Evolutionary conservation across 2,888 invertebrate genomes (phyloP), one percentile per base, ranked within the genome.

Genomic region (Dasypogon diadema): DNA sequence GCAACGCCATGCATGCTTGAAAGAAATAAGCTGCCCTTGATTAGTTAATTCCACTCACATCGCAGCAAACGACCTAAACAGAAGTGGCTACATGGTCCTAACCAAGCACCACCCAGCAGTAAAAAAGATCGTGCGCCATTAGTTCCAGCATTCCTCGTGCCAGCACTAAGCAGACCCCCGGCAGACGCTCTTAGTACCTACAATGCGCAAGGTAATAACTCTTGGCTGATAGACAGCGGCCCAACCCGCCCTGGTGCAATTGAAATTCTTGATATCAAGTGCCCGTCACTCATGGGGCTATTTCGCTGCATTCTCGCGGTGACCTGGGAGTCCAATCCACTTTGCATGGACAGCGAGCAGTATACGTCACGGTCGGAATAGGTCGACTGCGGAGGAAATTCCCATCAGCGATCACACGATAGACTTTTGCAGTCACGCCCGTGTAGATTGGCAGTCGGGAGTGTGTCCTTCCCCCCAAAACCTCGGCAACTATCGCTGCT

Each of bases 51-150:
- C 60, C 21, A 37, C 34, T 60, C 60, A 60, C 56, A 56, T 34
- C 37, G 12, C 60, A 37, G 5, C 42, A 42, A 60, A 37, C 18
- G 60, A 37, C 34, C 37, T 18, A 60, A 37, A 60, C 34, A 60
- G 21, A 60, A 34, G 37, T 60, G 60, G 37, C 60, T 60, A 60
- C 58, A 58, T 26, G 58, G 30, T 16, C 58, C 58, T 58, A 26
- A 30, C 34, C 34, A 60, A 60, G 34, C 37, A 60, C 60, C 60
- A 60, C 60, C 37, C 37, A 60, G 16, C 60, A 60, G 37, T 60
- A 60, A 34, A 37, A 60, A 16, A 60, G 37, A 18, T 60, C 21
- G 34, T 34, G 60, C 30, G 58, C 58, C 30, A 58, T 30, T 26
- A 30, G 58, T 58, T 58, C 58, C 30, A 26, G 16, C 37, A 60